Conservation (phyloP, 2,113 vertebrate genomes). For the Pterophyllum scalare region DNA sequence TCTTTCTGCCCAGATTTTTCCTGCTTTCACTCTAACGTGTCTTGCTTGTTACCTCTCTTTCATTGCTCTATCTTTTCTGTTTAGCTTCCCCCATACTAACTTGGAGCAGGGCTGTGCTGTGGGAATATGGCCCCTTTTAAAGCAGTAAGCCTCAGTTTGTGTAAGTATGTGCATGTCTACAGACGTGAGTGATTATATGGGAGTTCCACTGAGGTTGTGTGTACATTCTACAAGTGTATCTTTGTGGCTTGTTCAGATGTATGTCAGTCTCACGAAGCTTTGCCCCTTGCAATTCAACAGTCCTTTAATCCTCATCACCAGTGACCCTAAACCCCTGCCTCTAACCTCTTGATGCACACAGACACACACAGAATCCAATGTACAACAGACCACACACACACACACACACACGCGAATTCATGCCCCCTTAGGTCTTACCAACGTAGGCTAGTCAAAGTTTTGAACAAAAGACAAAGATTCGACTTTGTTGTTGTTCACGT, state of each 20-base stretch:
- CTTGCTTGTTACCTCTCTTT: conserved; percentile 50
- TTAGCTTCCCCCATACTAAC: conserved; percentile 56
- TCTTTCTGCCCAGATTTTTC: background rate
- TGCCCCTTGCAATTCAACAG: conserved; percentile 64
- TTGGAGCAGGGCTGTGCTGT: conserved; percentile 62
- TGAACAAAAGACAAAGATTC: conserved; percentile 39
- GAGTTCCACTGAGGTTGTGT: conserved; percentile 57
- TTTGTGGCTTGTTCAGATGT: conserved; percentile 62
- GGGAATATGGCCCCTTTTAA: conserved; percentile 54
- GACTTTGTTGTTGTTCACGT: conserved; percentile 52
- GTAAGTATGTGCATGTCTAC: conserved; percentile 58
- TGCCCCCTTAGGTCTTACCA: conserved; percentile 50
- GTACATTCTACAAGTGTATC: conserved; percentile 44
- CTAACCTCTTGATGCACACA: conserved; percentile 47
- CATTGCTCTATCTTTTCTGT: conserved; percentile 60
- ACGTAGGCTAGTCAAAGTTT: conserved; percentile 34
- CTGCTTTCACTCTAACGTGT: conserved; percentile 10
- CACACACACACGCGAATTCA: conserved; percentile 25
- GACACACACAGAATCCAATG: conserved; percentile 47
- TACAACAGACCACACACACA: conserved; percentile 57
- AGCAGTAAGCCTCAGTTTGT: conserved; percentile 59
- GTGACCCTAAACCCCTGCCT: conserved; percentile 69
- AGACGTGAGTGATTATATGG: conserved; percentile 68
- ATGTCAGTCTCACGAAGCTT: conserved; percentile 70
- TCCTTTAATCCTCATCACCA: conserved; percentile 79